Conservation (phyloP, 2,113 vertebrate genomes). For the Catharus fuscescens region DNA sequence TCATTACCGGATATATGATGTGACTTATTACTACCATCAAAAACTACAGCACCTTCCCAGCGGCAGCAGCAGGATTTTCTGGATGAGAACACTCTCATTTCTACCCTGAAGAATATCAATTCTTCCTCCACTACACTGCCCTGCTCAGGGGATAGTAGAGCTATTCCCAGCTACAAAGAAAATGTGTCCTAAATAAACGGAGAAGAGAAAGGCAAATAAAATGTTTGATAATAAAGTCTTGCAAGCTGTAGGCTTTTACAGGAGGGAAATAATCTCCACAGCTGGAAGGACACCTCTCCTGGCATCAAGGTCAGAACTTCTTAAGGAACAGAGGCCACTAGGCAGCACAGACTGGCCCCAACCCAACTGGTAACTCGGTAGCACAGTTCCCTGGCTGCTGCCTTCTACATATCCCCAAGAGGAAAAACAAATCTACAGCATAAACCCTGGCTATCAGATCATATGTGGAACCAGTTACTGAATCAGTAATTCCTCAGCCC, state of each 20-base stretch:
- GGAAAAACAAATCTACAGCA: neutral
- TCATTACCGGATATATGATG: rapidly evolving
- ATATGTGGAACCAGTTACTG: neutral
- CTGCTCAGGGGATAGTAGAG: neutral
- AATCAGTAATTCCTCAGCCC: neutral
- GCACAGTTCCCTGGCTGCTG: neutral
- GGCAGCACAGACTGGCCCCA: neutral
- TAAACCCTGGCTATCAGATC: neutral
- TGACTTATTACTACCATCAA: neutral
- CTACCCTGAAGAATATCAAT: neutral
- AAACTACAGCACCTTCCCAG: neutral
- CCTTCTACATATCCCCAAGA: neutral
- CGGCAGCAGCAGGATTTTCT: neutral
- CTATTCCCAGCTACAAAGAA: neutral
- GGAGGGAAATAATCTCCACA: neutral
- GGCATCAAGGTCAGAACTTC: neutral
- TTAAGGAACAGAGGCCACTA: neutral
- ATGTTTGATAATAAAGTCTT: neutral
- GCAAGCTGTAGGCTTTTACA: neutral
- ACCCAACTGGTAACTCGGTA: rapidly evolving
- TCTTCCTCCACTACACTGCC: neutral
- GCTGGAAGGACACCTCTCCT: neutral
- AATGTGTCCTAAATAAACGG: neutral
- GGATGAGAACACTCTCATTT: neutral
- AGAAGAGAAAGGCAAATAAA: conserved; percentile 4